Evolutionary conservation across 2,113 vertebrate genomes (phyloP).

Genomic region (Boleophthalmus pectinirostris): DNA sequence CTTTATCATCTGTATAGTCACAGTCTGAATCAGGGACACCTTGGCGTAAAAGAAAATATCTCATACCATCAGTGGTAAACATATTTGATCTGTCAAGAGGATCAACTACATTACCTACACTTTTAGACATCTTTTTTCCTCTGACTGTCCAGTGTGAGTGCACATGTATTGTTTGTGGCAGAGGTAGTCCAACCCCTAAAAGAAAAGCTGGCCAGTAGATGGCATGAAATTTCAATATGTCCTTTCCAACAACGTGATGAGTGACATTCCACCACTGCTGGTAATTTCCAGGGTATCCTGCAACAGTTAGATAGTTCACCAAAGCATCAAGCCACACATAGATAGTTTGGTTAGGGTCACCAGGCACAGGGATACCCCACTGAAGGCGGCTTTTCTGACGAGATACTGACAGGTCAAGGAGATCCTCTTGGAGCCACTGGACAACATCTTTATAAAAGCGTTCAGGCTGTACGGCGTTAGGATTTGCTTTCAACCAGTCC

Average conservation of each 20-base stretch:
- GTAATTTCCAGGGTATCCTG: conserved; percentile 84
- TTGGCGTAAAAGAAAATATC: conserved; percentile 93
- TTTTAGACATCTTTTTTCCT: conserved; percentile 98
- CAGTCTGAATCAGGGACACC: conserved; percentile 90
- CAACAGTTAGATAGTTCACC: conserved; percentile 91
- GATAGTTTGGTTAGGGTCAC: conserved; percentile 85
- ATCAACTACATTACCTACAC: conserved; percentile 90
- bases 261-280: conserved; percentile 78
- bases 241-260: conserved; percentile 90
- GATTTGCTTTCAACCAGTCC: conserved; percentile 82
- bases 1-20: conserved; percentile 88
- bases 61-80: conserved; percentile 87
- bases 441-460: conserved; percentile 80
- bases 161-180: conserved; percentile 83
- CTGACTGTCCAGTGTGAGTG: conserved; percentile 94
- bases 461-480: conserved; percentile 75
- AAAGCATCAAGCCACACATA: conserved; percentile 97
- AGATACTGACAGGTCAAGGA: conserved; percentile 91
- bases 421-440: conserved; percentile 86
- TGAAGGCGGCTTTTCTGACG: conserved; percentile 85
- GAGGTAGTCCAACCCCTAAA: conserved; percentile 83
- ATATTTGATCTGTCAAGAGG: conserved; percentile 73
- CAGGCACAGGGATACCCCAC: conserved; percentile 92
- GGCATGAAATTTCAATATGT: conserved; percentile 94
- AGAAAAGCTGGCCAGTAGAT: conserved; percentile 96